A percentile compares a stretch with the other conserved stretches of the same genome.
Evolutionary conservation across 2,888 invertebrate species (phyloP).

Genomic region (Trisateles emortualis): DNA sequence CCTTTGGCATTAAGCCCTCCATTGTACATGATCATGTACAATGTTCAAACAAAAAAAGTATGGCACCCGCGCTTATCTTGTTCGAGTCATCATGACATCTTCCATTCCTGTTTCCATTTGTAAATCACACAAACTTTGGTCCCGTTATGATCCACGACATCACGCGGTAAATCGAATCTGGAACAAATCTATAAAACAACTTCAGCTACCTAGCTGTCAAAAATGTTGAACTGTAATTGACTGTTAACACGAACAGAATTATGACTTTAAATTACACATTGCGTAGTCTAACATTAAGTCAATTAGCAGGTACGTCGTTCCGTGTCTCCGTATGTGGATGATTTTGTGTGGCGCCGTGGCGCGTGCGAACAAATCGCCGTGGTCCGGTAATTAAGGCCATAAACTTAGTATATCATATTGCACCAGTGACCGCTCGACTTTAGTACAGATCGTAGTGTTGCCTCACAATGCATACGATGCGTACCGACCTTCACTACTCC

Average conservation of each 20-base stretch:
- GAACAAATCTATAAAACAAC: too few species aligned
- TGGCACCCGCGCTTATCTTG: too few species aligned
- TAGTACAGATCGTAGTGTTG: slow-evolving; percentile 52
- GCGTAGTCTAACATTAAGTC: not conserved
- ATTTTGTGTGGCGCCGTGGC: slow-evolving; percentile 22
- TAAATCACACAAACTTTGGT: too few species aligned
- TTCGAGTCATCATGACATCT: too few species aligned
- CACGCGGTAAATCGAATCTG: too few species aligned
- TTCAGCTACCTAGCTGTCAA: too few species aligned
- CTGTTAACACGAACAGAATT: not conserved
- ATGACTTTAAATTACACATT: not conserved
- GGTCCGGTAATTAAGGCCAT: slow-evolving; percentile 59
- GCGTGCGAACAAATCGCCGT: slow-evolving; percentile 53
- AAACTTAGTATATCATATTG: slow-evolving; percentile 56
- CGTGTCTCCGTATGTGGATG: slow-evolving; percentile 28
- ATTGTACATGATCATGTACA: too few species aligned
- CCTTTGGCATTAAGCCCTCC: too few species aligned
- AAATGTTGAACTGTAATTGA: too few species aligned
- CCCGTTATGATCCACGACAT: too few species aligned
- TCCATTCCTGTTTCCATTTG: too few species aligned
- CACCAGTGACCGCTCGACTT: slow-evolving; percentile 52
- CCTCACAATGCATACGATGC: slow-evolving; percentile 47
- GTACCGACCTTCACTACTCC: slow-evolving; percentile 36
- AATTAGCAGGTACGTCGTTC: slow-evolving; percentile 1
- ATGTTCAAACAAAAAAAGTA: too few species aligned